A percentile compares a stretch with the other conserved stretches of the same genome.
phyloP scores from a whole-genome alignment of 2,888 invertebrate genomes.

The Halocaridina rubra region DNA sequence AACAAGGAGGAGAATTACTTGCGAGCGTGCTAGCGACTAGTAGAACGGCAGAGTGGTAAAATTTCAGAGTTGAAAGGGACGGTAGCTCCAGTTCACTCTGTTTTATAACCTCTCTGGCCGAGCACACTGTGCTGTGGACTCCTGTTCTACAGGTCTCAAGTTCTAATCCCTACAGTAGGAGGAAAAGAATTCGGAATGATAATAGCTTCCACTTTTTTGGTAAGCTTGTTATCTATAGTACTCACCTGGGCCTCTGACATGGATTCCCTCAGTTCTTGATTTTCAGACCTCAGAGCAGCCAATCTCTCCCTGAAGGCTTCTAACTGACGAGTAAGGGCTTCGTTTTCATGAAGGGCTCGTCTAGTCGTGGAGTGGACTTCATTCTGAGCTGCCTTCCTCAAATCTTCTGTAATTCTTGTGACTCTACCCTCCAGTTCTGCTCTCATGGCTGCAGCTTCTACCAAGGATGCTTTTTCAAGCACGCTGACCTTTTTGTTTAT shows the following conservation, averaged over 20 bases:
- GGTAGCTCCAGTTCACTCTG: too few species aligned
- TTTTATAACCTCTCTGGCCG: too few species aligned
- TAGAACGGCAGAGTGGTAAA: too few species aligned
- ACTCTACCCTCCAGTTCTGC: conserved; percentile 43
- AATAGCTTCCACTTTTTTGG: too few species aligned
- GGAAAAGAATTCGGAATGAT: too few species aligned
- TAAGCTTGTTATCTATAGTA: too few species aligned
- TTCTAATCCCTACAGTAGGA: too few species aligned
- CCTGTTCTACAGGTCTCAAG: too few species aligned
- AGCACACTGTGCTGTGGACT: too few species aligned
- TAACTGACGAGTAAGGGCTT: conserved; percentile 43
- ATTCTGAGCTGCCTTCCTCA: conserved; percentile 52
- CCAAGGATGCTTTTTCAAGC: conserved; percentile 50
- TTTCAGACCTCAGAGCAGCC: conserved; percentile 42
- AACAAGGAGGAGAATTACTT: too few species aligned
- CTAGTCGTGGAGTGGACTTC: conserved; percentile 62
- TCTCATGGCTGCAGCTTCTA: conserved; percentile 43
- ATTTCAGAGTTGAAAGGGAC: too few species aligned
- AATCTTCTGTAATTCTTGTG: conserved; percentile 46
- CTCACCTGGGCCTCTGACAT: conserved; percentile 49
- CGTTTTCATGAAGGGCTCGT: conserved; percentile 57
- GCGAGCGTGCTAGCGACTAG: too few species aligned
- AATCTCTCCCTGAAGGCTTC: conserved; percentile 48
- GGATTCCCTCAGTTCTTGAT: conserved; percentile 38
- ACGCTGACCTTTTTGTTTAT: conserved; percentile 56